Base-by-base conservation (phyloP, 2,797 vertebrate species). In the Coendou prehensilis region DNA sequence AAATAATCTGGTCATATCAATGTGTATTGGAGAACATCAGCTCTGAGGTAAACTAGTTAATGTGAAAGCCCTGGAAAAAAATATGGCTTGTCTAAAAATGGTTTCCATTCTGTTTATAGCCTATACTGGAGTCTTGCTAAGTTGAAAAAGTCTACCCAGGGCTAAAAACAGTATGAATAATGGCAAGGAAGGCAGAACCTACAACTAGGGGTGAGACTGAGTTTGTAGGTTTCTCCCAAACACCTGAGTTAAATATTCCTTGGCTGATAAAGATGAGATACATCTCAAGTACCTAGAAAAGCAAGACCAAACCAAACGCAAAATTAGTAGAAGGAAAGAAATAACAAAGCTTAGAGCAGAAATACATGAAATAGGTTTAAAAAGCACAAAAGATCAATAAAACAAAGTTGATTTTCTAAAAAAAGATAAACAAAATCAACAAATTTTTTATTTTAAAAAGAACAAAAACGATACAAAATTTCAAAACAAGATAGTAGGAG, bases 141-240 rank as follows among this genome's bases (percentile, higher is more conserved):
- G 30, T 2, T 84, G 18, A 30, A 81, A 94, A 92, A 92, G 17
- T 73, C 33, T 69, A 92, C 30, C 59, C 18, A 85, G 41, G 73
- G 47, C 37, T 88, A 91, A 84, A 87, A 89, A 69, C 41, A 69
- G 41, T 13, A 47, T 59, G 37, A 79, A 28, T 20, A 92, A 87
- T 73, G 56, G 20, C 78, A 71, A 92, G 41, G 81, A 92, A 95
- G 47, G n/a, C 33, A 92, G 57, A 75, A 89, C 28, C 79, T 85
- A 64, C 69, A 84, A 84, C 63, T 75, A 22, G 5, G 28, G 56
- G 23, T 69, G 67, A 67, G 33, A 56, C 26, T 6, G 30, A 91
- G 8, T 23, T 59, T 30, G 37, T 22, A 76, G 6, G 15, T 15
- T 50, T 41, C 61, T 61, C 50, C 7, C 26, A 91, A 78, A 41